Base-by-base conservation (phyloP, 2,888 invertebrate genomes). In the Chironomus tentans region DNA sequence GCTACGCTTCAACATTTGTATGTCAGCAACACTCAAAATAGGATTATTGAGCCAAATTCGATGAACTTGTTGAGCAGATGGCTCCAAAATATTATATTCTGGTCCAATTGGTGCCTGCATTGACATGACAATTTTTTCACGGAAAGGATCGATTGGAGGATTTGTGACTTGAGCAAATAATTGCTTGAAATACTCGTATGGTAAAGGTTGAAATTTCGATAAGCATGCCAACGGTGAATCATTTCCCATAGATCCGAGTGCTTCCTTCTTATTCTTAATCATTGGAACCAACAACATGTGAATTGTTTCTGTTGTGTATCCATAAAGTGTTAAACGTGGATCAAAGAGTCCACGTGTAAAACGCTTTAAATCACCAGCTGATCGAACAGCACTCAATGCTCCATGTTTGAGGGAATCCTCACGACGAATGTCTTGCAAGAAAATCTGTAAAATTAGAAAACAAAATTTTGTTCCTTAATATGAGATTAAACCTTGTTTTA, bases 151-250 rank as follows among this genome's bases (percentile, higher is more conserved):
- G 79, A 99, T 98, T 4, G 99, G 99, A 4, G 99, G 99, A 86
- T 99, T 99, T 80, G 99, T 99, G 79, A 97, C 95, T 87, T 99
- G 99, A 48, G 99, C 99, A 85, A 99, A 99, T 68, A 98, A 87
- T 83, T 99, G 99, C 82, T 99, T 98, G 87, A 99, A 99, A 85
- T 99, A 99, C 80, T 95, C 95, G 84, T 97, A 99, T 1, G 95
- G 88, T 77, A 98, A 86, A 7, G 99, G 99, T 82, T 97, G 94
- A 86, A 95, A 98, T 82, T 90, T 88, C 0, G 98, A 99, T 28
- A 99, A 88, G 81, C 99, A 99, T 7, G 99, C 99, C 79, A 99
- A 85, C 0, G 99, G 98, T 0, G 95, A 94, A 85, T 99, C 99
- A 84, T 99, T 99, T 77, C 99, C 99, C 99, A 99, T 99, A 38